Conservation (phyloP, 2,113 vertebrate species). For the Aix galericulata region DNA sequence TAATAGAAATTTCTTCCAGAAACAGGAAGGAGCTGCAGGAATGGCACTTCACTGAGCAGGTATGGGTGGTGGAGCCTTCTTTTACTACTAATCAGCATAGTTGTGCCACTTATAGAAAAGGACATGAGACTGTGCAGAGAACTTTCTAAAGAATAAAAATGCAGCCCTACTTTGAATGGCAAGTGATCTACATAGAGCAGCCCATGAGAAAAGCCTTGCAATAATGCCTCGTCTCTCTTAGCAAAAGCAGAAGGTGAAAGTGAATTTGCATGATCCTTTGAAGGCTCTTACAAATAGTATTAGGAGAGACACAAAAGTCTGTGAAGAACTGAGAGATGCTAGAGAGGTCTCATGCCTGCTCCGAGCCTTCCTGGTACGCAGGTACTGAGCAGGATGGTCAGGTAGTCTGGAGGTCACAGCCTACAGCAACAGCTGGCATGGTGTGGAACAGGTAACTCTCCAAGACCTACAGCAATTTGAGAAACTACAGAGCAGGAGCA, state of each 20-base stretch:
- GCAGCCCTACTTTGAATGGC: background rate
- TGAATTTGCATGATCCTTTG: background rate
- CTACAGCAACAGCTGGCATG: fast-evolving
- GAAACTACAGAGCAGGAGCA: background rate
- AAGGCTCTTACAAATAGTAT: background rate
- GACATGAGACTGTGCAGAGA: constrained; percentile 35
- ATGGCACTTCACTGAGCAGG: constrained; percentile 32
- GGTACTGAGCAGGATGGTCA: background rate
- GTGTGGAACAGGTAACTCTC: background rate
- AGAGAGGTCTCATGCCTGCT: background rate
- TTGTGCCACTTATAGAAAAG: constrained; percentile 66
- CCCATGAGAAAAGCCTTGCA: background rate
- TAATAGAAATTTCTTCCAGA: background rate
- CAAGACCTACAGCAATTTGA: fast-evolving
- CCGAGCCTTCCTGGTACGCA: too few species aligned
- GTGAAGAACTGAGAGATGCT: background rate
- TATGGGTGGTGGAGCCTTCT: constrained; percentile 63
- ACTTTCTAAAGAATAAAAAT: constrained; percentile 31
- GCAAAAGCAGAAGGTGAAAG: background rate
- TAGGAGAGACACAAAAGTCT: background rate
- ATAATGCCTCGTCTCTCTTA: background rate
- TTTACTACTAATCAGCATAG: constrained; percentile 69
- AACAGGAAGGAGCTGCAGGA: constrained; percentile 43
- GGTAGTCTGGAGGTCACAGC: background rate
- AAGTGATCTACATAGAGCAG: background rate